A percentile compares a stretch with the other conserved stretches of the same genome.
phyloP scores from a whole-genome alignment of 92 coral and sea anemone species.

The Chrysogorgia sp. region DNA sequence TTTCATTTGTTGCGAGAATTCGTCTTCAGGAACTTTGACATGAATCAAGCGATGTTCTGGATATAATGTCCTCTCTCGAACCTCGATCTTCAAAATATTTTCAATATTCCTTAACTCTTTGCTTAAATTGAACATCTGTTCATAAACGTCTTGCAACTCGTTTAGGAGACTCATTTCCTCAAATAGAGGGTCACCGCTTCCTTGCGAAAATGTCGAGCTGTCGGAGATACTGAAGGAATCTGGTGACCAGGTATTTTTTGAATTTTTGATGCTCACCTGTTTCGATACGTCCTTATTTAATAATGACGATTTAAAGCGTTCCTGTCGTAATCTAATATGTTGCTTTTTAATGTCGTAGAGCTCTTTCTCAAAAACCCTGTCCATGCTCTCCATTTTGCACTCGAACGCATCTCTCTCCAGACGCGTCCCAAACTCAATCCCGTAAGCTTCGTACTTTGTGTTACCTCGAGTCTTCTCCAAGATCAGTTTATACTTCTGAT shows the following conservation, averaged over 20 bases:
- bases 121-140: slow-evolving; percentile 70
- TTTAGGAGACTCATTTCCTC: slow-evolving; percentile 76
- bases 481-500: slow-evolving; percentile 3
- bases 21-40: slow-evolving; percentile 72
- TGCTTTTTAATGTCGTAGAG: slow-evolving; percentile 75
- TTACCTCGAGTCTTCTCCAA: slow-evolving; percentile 23
- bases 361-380: slow-evolving; percentile 73
- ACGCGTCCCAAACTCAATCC: slow-evolving; percentile 66
- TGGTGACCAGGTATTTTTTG: background rate
- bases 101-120: slow-evolving; percentile 74
- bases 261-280: slow-evolving; percentile 45
- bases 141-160: slow-evolving; percentile 75
- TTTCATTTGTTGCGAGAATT: slow-evolving; percentile 84
- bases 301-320: slow-evolving; percentile 61
- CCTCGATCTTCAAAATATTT: slow-evolving; percentile 82
- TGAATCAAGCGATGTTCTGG: slow-evolving; percentile 86
- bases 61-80: slow-evolving; percentile 79
- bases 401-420: slow-evolving; percentile 75
- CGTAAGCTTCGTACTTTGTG: slow-evolving; percentile 63
- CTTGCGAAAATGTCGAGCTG: background rate
- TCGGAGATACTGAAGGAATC: background rate
- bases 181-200: slow-evolving; percentile 18
- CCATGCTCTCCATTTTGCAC: slow-evolving; percentile 84
- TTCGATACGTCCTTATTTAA: slow-evolving; percentile 47
- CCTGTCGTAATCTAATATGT: slow-evolving; percentile 75